These are phyloP conservation scores for Cotesia glomerata DNA, from an alignment of 1,140 invertebrate genomes.

Conservation along the genomic window DNA sequence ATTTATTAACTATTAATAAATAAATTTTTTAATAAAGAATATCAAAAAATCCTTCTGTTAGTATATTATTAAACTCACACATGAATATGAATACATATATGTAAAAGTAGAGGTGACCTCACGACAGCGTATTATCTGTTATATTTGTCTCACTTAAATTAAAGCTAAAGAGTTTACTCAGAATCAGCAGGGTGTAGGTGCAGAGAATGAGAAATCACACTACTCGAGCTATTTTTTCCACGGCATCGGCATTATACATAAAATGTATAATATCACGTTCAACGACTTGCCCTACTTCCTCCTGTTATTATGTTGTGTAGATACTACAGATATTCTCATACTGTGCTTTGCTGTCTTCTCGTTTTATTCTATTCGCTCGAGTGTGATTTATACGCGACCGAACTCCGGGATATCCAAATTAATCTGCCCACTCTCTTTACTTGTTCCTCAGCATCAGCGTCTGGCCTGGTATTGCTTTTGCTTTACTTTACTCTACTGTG, in stretches of 20 bases:
- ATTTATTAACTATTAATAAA: no score
- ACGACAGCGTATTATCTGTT: constrained; percentile 35
- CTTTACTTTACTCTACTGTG: background rate
- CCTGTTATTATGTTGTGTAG: background rate
- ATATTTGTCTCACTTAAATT: constrained; percentile 9
- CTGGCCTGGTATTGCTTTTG: background rate
- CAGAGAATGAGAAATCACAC: no score
- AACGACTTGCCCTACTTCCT: background rate
- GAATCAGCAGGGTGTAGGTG: no score
- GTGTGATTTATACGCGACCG: constrained; percentile 41
- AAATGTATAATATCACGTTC: background rate
- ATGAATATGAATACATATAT: no score
- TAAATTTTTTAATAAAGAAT: no score
- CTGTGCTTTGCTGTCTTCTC: constrained; percentile 15
- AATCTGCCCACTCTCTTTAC: constrained; percentile 24
- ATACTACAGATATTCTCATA: background rate
- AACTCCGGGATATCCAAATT: constrained; percentile 40
- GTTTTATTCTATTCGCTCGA: background rate
- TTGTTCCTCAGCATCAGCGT: background rate
- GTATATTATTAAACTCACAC: no score
- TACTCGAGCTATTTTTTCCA: constrained; percentile 48
- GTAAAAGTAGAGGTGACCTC: constrained; percentile 47
- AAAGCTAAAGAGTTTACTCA: background rate
- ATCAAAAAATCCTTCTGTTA: no score
- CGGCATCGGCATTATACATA: background rate